phyloP scores from a whole-genome alignment of 2,888 invertebrate genomes.

The Synanthedon andrenaeformis region DNA sequence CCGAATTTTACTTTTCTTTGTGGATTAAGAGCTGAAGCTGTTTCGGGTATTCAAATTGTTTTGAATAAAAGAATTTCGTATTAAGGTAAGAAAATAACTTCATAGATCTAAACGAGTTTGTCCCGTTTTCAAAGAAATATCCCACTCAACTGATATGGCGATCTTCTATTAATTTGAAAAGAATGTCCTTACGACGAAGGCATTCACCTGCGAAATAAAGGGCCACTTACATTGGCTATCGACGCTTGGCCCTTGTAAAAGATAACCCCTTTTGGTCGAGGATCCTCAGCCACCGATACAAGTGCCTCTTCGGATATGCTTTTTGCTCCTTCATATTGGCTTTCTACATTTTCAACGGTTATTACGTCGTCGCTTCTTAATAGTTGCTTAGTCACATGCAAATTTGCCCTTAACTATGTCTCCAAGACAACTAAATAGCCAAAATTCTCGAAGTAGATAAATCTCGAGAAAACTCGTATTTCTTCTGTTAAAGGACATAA shows the following conservation, averaged over 20 bases:
- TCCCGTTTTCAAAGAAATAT: not conserved
- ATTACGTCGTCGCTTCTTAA: not conserved
- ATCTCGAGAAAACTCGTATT: too few species aligned
- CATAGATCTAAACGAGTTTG: not conserved
- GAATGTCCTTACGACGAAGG: conserved; percentile 1
- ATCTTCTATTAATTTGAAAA: not conserved
- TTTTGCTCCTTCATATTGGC: conserved; percentile 1
- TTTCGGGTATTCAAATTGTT: too few species aligned
- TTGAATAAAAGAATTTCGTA: too few species aligned
- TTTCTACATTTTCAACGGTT: not conserved
- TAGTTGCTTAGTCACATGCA: not conserved
- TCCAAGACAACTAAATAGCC: too few species aligned
- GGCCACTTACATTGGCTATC: conserved; percentile 10
- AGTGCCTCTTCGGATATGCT: conserved; percentile 14
- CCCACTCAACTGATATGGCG: not conserved
- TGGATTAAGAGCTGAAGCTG: too few species aligned
- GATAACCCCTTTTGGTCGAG: conserved; percentile 41
- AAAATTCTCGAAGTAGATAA: too few species aligned
- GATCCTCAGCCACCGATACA: conserved; percentile 14
- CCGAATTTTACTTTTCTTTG: too few species aligned
- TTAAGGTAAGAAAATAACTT: too few species aligned
- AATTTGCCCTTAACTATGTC: too few species aligned
- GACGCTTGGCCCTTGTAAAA: conserved; percentile 13
- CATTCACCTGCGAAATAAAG: conserved; percentile 21
- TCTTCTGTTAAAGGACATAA: too few species aligned